Evolutionary conservation across 1,140 invertebrate genomes (phyloP).

Genomic region (Apis mellifera): Amel_HAv3.1 CM009936.2:1807001-1807500

Average conservation of each 20-base stretch:
- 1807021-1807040: too few species aligned
- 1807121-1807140: not conserved
- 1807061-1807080: too few species aligned
- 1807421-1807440: not conserved
- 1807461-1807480: not conserved
- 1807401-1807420: not conserved
- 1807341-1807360: not conserved
- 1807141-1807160: not conserved
- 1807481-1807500: too few species aligned
- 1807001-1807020: too few species aligned
- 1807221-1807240: not conserved
- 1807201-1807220: constrained; percentile 13
- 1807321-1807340: not conserved
- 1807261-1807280: not conserved
- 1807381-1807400: not conserved
- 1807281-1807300: not conserved
- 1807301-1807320: not conserved
- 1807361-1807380: not conserved
- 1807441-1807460: not conserved
- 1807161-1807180: not conserved
- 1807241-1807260: not conserved
- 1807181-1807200: not conserved
- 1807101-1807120: not conserved
- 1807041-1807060: too few species aligned
- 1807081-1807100: too few species aligned